These are phyloP conservation scores for Strix aluco DNA, from an alignment of 2,113 vertebrate species.

Conservation along the genomic window DNA sequence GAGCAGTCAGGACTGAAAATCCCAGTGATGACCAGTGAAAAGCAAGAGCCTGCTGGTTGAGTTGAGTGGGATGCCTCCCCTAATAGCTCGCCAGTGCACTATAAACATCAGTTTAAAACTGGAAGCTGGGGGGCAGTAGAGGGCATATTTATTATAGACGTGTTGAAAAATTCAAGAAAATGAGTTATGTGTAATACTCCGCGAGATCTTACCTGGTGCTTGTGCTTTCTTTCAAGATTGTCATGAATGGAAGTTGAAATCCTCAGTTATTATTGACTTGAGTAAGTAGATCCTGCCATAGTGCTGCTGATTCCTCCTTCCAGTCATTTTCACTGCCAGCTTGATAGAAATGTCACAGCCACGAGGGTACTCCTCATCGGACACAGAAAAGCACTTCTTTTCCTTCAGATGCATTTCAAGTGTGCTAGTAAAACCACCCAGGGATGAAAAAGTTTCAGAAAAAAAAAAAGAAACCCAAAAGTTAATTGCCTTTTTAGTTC, in stretches of 20 bases:
- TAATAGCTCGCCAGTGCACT: neutral
- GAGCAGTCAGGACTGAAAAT: neutral
- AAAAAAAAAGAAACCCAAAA: neutral
- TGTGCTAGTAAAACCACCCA: slow-evolving; percentile 5
- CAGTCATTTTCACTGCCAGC: neutral
- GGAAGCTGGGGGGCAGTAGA: neutral
- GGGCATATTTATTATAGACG: neutral
- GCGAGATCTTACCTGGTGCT: neutral
- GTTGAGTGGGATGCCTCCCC: neutral
- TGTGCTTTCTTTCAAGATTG: neutral
- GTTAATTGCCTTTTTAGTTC: slow-evolving; percentile 36
- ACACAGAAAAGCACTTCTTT: neutral
- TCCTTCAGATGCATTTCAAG: neutral
- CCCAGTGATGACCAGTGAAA: neutral
- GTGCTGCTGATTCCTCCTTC: neutral
- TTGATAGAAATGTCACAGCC: neutral
- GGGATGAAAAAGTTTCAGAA: neutral
- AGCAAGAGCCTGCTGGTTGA: neutral
- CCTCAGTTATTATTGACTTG: neutral
- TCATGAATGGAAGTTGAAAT: neutral
- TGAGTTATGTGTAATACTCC: neutral
- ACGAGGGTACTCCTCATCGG: neutral
- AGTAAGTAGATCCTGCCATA: neutral
- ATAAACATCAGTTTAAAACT: neutral
- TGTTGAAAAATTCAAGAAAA: neutral